phyloP scores from a whole-genome alignment of 2,113 vertebrate genomes.

The Poeciliopsis turrubarensis region DNA sequence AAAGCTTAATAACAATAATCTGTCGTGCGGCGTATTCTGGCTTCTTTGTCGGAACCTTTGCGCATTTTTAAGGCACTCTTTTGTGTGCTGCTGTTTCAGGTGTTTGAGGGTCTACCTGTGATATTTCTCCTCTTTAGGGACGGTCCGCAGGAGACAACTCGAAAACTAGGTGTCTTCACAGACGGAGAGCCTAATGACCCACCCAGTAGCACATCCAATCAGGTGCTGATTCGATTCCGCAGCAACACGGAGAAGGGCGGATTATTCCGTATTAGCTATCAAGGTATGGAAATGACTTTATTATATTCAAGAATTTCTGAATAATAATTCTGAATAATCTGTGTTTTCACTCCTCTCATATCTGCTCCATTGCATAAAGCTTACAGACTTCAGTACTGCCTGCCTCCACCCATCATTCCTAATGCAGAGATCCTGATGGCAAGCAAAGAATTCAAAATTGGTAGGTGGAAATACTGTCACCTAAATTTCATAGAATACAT shows the following conservation, averaged over 20 bases:
- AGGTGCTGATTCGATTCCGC: conserved; percentile 92
- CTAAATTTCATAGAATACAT: conserved; percentile 4
- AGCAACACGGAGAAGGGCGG: conserved; percentile 89
- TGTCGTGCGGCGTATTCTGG: conserved; percentile 32
- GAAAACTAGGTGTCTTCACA: conserved; percentile 92
- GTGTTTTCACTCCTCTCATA: conserved; percentile 23
- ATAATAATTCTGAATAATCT: not conserved
- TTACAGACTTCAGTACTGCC: conserved; percentile 92
- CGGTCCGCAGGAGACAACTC: conserved; percentile 88
- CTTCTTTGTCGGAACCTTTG: not conserved
- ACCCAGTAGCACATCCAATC: conserved; percentile 91
- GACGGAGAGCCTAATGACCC: conserved; percentile 87
- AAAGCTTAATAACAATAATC: conserved; percentile 39
- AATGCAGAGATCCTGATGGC: conserved; percentile 95
- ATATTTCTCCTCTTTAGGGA: conserved; percentile 82
- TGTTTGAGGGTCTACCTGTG: conserved; percentile 11
- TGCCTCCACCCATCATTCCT: conserved; percentile 90
- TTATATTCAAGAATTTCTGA: not conserved
- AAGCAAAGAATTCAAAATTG: conserved; percentile 95
- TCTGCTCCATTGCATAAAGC: conserved; percentile 76
- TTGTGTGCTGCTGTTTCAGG: conserved; percentile 9
- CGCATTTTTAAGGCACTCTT: conserved; percentile 7
- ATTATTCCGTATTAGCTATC: conserved; percentile 88
- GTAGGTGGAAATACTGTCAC: conserved; percentile 73
- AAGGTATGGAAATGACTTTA: conserved; percentile 76